Percentiles rank a stretch among this genome's conserved stretches.
These are phyloP conservation scores for Megamerina dolium DNA, from an alignment of 2,888 invertebrate genomes.

Conservation along the genomic window DNA sequence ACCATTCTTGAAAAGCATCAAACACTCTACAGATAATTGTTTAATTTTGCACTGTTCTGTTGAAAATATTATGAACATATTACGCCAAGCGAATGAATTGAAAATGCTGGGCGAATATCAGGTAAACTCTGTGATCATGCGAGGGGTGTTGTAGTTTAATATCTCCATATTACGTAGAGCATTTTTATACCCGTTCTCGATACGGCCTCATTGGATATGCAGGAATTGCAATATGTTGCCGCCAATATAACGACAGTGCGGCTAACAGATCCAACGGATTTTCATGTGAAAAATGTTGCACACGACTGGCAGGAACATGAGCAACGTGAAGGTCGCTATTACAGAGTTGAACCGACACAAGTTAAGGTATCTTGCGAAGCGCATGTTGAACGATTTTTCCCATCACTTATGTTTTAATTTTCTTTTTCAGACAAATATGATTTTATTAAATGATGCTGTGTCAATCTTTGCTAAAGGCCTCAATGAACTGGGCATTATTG, in stretches of 20 bases:
- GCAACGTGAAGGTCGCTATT: constrained; percentile 37
- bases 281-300: constrained; percentile 43
- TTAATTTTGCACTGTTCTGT: constrained; percentile 71
- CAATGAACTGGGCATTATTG: constrained; percentile 41
- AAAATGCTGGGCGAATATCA: constrained; percentile 78
- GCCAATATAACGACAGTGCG: constrained; percentile 47
- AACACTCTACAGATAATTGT: constrained; percentile 62
- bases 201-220: constrained; percentile 50
- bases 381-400: not conserved
- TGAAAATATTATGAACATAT: constrained; percentile 59
- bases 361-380: constrained; percentile 33
- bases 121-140: no score
- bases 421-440: constrained; percentile 56
- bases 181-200: constrained; percentile 53
- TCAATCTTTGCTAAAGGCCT: constrained; percentile 58
- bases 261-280: constrained; percentile 46
- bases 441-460: constrained; percentile 65
- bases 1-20: constrained; percentile 69
- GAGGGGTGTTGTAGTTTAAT: not conserved
- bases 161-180: constrained; percentile 48
- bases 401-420: not conserved
- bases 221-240: constrained; percentile 47
- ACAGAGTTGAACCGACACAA: constrained; percentile 30
- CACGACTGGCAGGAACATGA: constrained; percentile 48
- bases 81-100: constrained; percentile 72